Base-by-base conservation (phyloP, 2,113 vertebrate genomes). In the Lycaon pictus region DNA sequence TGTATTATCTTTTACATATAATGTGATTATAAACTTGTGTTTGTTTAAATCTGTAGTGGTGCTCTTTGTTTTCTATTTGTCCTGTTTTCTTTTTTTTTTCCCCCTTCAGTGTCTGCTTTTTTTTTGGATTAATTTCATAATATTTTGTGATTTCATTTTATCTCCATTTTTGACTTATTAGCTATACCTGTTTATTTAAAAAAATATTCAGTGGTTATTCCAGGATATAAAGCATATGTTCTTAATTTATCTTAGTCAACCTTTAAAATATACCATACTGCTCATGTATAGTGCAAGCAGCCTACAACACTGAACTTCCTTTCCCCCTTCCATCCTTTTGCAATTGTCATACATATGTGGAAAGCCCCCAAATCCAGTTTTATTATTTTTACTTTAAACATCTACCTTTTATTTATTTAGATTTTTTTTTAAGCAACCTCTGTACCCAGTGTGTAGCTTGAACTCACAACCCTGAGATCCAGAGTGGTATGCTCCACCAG, bases 211-310 rank as follows among this genome's bases (percentile, higher is more conserved):
- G 43, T 7, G 43, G 43, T 43, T 43, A 43, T 43, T 43, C 43
- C 43, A 43, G 43, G 43, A 43, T 43, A 43, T 43, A 43, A 43
- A 43, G 7, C 43, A 43, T 43, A 43, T 7, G 7, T 43, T 43
- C 62, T 43, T 77, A 23, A 63, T 58, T 63, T 56, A 25, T 0
- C 35, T 6, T 16, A 48, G 51, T 17, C 27, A 3, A 71, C 53
- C 8, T 80, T 27, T 15, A 32, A 13, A 51, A 32, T 0, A 13
- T 17, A 27, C 4, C 0, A 9, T 32, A 7, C 63, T 1, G 0
- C 65, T 72, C 29, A 7, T 1, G 6, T 51, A 8, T 1, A 7
- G 19, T 2, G 7, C 6, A 9, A 22, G 35, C 4, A 22, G 27
- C 35, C 7, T 6, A 10, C 2, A 3, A 3, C 86, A 1, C 43